Percentiles rank a stretch among this genome's conserved stretches.
Conservation (phyloP, 2,888 invertebrate species). For the Drosophila mulleri region DNA sequence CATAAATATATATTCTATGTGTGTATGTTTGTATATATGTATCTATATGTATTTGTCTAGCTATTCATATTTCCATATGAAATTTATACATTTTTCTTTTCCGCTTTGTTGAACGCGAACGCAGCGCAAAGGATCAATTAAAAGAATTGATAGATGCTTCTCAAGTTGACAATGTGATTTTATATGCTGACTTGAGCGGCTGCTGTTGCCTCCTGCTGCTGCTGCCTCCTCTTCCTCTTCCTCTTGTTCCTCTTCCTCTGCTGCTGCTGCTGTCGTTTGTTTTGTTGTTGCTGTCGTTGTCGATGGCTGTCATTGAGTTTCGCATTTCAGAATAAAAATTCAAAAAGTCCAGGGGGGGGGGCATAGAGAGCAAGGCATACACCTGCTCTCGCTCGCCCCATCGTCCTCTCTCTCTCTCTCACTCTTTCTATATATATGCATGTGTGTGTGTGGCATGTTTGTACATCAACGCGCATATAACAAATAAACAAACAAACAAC, state of each 20-base stretch:
- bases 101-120: constrained; percentile 12
- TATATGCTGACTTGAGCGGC: constrained; percentile 34
- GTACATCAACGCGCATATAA: constrained; percentile 69
- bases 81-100: constrained; percentile 45
- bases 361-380: constrained; percentile 15
- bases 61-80: constrained; percentile 59
- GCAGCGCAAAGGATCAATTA: constrained; percentile 64
- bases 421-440: constrained; percentile 14
- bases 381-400: constrained; percentile 39
- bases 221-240: neutral
- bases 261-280: constrained; percentile 15
- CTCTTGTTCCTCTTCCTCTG: neutral
- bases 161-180: constrained; percentile 71
- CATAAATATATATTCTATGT: neutral
- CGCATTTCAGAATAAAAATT: constrained; percentile 71
- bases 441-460: constrained; percentile 60
- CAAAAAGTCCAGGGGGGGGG: constrained; percentile 49
- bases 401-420: neutral
- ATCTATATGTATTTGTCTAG: constrained; percentile 6
- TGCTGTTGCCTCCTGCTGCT: constrained; percentile 6
- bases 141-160: constrained; percentile 70
- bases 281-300: constrained; percentile 47
- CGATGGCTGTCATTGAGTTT: constrained; percentile 72
- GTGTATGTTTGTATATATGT: neutral
- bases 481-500: constrained; percentile 61